Evolutionary conservation across 2,113 vertebrate species (phyloP).

Genomic region (Melanostigma gelatinosum): DNA sequence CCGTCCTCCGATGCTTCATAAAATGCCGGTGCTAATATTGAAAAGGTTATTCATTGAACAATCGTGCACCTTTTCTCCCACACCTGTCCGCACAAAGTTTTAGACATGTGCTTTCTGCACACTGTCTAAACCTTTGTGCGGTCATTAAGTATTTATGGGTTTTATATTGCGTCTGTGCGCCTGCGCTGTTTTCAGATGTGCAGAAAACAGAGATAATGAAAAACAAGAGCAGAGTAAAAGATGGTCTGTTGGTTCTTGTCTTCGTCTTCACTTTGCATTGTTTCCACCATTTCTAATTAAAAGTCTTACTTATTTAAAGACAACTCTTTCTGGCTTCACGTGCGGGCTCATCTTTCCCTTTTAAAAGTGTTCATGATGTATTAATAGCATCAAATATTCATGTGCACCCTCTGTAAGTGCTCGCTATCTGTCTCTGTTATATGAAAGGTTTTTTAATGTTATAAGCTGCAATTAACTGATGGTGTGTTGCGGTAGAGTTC

Average conservation of each 20-base stretch:
- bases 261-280: not conserved
- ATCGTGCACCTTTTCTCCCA: not conserved
- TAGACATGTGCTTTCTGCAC: not conserved
- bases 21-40: not conserved
- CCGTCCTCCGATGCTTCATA: not conserved
- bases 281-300: conserved; percentile 14
- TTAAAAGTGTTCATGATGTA: conserved; percentile 30
- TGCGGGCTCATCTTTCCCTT: not conserved
- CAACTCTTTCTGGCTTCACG: not conserved
- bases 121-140: not conserved
- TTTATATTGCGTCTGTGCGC: conserved; percentile 1
- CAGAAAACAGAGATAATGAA: not conserved
- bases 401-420: conserved; percentile 26
- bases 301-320: not conserved
- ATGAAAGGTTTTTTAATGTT: conserved; percentile 6
- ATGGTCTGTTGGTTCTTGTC: not conserved
- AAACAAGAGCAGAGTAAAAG: not conserved
- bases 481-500: not conserved
- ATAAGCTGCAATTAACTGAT: conserved; percentile 13
- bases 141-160: conserved; percentile 37
- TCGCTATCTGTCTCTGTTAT: conserved; percentile 8
- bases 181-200: not conserved
- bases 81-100: not conserved
- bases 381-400: conserved; percentile 57
- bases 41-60: not conserved